Conservation (phyloP, 1,140 invertebrate species). For the Brachionus plicatilis region DNA sequence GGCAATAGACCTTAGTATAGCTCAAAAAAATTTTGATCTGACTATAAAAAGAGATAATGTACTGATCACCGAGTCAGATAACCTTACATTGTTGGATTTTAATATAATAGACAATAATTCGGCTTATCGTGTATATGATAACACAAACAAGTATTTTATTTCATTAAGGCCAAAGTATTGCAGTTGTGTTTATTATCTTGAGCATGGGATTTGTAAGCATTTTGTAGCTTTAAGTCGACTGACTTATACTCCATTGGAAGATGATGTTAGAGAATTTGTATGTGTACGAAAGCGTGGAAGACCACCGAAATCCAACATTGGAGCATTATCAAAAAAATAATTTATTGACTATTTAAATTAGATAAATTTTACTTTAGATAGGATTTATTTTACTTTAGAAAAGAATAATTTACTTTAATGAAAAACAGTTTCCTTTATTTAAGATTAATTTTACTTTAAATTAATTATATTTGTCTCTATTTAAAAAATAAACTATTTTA, state of each 20-base stretch:
- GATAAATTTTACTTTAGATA: no score
- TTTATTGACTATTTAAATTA: no score
- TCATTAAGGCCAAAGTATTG: neutral
- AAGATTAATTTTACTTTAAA: no score
- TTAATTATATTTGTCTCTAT: neutral
- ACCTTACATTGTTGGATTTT: neutral
- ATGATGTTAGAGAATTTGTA: no score
- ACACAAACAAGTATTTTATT: neutral
- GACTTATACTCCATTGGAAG: neutral
- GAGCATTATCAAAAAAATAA: no score
- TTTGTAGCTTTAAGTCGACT: neutral
- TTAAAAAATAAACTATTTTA: neutral
- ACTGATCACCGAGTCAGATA: neutral
- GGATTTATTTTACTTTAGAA: no score
- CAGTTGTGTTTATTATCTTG: neutral
- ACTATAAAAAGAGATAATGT: neutral
- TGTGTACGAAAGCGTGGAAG: no score
- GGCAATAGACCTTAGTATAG: neutral
- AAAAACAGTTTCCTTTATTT: no score
- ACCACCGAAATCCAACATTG: no score
- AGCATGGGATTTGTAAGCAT: neutral
- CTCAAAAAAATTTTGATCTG: neutral
- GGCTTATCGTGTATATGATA: neutral
- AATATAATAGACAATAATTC: neutral
- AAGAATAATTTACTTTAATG: no score